Percentiles rank a stretch among this genome's conserved stretches.
Conservation (phyloP, 2,113 vertebrate species). For the Dicrurus megarhynchus region DNA sequence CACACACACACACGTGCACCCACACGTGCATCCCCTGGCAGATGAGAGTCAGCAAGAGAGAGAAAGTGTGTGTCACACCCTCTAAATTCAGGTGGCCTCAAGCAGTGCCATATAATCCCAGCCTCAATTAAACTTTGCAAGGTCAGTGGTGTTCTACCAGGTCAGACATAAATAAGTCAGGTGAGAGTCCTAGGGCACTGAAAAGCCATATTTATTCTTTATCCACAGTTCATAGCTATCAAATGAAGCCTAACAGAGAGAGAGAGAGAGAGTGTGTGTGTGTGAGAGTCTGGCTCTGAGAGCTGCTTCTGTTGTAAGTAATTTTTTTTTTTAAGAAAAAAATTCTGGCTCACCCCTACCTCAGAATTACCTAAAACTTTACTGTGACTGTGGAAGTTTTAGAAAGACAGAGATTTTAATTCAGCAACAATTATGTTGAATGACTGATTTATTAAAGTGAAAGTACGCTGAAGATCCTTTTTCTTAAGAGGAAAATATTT, state of each 20-base stretch:
- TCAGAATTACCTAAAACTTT: background rate
- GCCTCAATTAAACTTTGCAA: slow-evolving; percentile 78
- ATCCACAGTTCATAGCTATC: slow-evolving; percentile 74
- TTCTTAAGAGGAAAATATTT: background rate
- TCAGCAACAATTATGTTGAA: background rate
- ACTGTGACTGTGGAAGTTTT: background rate
- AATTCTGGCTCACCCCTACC: background rate
- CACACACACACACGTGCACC: background rate
- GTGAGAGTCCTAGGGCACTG: slow-evolving; percentile 68
- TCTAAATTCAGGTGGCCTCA: slow-evolving; percentile 75
- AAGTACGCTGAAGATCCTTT: background rate
- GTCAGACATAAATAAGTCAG: slow-evolving; percentile 81
- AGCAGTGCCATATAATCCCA: slow-evolving; percentile 73
- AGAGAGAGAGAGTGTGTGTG: background rate
- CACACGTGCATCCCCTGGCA: background rate
- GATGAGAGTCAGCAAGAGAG: background rate
- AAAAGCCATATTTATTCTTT: slow-evolving; percentile 77
- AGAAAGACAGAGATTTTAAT: background rate
- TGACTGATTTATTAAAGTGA: background rate
- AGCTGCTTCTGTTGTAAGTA: slow-evolving; percentile 13
- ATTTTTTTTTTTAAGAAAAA: background rate
- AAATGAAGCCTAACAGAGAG: slow-evolving; percentile 60
- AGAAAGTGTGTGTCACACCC: slow-evolving; percentile 56
- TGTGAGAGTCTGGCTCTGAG: background rate
- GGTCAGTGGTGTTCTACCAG: slow-evolving; percentile 70